Evolutionary conservation across 2,113 vertebrate genomes (phyloP).

Genomic region (Laticauda colubrina): DNA sequence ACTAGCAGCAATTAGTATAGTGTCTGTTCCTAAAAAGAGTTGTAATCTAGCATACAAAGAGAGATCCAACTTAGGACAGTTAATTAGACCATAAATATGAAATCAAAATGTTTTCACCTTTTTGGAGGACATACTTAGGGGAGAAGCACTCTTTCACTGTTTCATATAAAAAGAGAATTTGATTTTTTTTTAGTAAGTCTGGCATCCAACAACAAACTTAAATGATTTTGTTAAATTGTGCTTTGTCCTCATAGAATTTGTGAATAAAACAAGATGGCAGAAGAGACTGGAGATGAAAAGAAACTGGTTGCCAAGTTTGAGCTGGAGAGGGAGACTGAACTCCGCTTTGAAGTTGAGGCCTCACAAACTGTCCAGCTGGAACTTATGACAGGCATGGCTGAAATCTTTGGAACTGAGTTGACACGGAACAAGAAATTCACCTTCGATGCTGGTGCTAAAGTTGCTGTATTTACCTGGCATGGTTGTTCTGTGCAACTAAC

Average conservation of each 20-base stretch:
- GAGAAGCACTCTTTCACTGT: neutral
- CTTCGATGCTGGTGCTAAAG: constrained; percentile 91
- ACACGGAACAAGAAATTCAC: constrained; percentile 95
- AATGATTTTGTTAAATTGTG: neutral
- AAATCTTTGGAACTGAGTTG: constrained; percentile 94
- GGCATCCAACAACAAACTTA: neutral
- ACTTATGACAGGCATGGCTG: constrained; percentile 87
- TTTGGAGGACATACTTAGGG: neutral
- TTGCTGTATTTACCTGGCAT: constrained; percentile 97
- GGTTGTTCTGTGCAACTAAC: constrained; percentile 89
- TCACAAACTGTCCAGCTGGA: constrained; percentile 88
- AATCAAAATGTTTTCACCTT: neutral
- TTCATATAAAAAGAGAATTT: neutral
- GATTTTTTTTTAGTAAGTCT: neutral
- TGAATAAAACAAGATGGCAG: constrained; percentile 57
- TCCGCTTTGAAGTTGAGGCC: constrained; percentile 93
- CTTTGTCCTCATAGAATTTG: neutral
- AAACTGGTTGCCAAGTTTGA: constrained; percentile 88
- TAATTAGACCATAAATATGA: neutral
- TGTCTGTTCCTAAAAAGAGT: neutral
- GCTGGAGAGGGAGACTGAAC: constrained; percentile 93
- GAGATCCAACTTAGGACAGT: neutral
- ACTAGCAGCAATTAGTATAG: too few species aligned
- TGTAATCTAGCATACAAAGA: neutral
- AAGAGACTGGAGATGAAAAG: constrained; percentile 71